Base-by-base conservation (phyloP, 2,888 invertebrate genomes). In the Scaeva pyrastri region DNA sequence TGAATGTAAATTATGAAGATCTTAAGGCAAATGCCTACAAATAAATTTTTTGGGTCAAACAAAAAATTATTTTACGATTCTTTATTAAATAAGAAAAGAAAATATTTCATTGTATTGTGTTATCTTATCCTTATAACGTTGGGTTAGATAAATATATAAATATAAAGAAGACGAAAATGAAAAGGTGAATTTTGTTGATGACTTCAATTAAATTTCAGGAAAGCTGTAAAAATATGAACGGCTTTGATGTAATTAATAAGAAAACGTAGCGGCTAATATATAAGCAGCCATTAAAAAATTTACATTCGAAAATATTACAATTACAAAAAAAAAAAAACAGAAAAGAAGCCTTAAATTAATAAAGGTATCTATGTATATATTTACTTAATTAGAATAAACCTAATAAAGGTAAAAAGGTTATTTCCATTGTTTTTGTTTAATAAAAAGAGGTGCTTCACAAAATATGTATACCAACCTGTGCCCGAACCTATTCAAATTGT, bases 191-290 rank as follows among this genome's bases (percentile, higher is more conserved):
- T 60, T 41, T 41, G 21, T 39, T 39, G 39, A 60, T 60, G 60
- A 60, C 41, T 60, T 41, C 60, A 60, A 60, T 60, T 41, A 60
- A 60, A 21, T 41, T 41, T 60, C 14, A 2, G 21, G 60, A 41
- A 39, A 11, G 60, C 14, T 60, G 14, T 41, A 21, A 60, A 60
- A 39, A n/a, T 14, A 7, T 8, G n/a, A 8, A 55, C 26, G 31
- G 6, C 56, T 31, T 55, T 56, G 12, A 7, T 52, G n/a, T 16
- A 56, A 56, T 56, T 2, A 21, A 45, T 45, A 50, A 12, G 56
- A 36, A 36, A 36, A 16, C n/a, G n/a, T 11, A 19, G 31, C 1
- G 5, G 31, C 0, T 10, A 55, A 31, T 23, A 50, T 26, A 52
- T 26, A 3, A 8, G 11, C 19, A 50, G 5, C 1, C 21, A 21